A percentile compares a stretch with the other conserved stretches of the same genome.
These are phyloP conservation scores for Matsumyia berberina DNA, from an alignment of 2,888 invertebrate species.

Conservation along the genomic window DNA sequence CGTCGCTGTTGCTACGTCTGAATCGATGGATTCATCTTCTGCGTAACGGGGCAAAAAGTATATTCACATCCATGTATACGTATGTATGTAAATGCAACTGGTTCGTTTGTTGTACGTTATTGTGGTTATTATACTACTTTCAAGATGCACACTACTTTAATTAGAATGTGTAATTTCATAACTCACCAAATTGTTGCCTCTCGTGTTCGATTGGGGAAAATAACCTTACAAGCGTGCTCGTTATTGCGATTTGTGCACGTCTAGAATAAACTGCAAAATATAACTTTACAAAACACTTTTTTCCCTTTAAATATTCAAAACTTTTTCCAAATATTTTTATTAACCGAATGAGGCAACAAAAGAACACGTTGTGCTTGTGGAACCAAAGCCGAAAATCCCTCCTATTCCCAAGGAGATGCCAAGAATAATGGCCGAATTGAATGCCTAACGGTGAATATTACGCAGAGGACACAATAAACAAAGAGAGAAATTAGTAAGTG, in stretches of 20 bases:
- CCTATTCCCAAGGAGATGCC: background rate
- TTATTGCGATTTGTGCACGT: background rate
- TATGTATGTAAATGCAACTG: too few relatives aligned
- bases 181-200: background rate
- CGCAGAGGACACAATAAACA: background rate
- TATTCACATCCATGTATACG: too few relatives aligned
- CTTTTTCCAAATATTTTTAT: too few relatives aligned
- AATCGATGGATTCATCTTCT: too few relatives aligned
- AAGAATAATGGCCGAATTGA: conserved; percentile 23
- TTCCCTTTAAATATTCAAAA: too few relatives aligned
- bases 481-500: background rate
- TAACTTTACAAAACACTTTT: conserved; percentile 1
- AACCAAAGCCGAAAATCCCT: background rate
- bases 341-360: too few relatives aligned
- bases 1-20: too few relatives aligned
- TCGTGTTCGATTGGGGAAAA: too few relatives aligned
- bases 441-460: conserved; percentile 20
- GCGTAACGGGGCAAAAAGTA: too few relatives aligned
- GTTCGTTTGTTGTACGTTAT: background rate
- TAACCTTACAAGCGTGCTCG: background rate
- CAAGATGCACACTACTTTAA: too few relatives aligned
- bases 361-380: background rate
- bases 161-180: background rate
- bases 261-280: background rate
- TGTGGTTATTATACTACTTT: too few relatives aligned